Conservation (phyloP, 2,888 invertebrate species). For the Temnothorax rugatulus region DNA sequence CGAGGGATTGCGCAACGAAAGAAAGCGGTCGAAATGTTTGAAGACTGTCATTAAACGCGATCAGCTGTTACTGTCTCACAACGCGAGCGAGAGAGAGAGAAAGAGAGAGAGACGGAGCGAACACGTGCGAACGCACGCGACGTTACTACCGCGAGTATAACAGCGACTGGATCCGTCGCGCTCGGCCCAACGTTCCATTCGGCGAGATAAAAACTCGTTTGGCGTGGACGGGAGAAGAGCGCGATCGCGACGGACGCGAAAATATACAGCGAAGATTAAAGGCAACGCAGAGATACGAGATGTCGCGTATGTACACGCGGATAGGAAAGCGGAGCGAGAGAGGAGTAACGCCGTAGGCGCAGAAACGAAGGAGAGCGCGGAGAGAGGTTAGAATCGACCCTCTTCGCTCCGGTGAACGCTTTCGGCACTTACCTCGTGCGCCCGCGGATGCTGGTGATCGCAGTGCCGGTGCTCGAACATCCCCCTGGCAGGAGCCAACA, state of each 20-base stretch:
- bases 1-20: neutral
- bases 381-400: slow-evolving; percentile 52
- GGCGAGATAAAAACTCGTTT: neutral
- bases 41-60: neutral
- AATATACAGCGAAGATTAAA: neutral
- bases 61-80: neutral
- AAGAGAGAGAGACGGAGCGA: slow-evolving; percentile 59
- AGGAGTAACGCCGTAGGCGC: neutral
- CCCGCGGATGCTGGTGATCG: slow-evolving; percentile 90
- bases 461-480: slow-evolving; percentile 86
- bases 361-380: neutral
- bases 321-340: slow-evolving; percentile 7
- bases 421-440: slow-evolving; percentile 89
- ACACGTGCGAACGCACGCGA: slow-evolving; percentile 69
- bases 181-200: neutral
- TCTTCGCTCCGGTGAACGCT: neutral
- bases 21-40: neutral
- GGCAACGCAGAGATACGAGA: neutral
- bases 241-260: neutral
- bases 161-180: slow-evolving; percentile 22
- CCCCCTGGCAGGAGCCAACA: slow-evolving; percentile 81
- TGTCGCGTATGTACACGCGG: neutral
- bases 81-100: slow-evolving; percentile 53
- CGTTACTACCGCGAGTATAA: neutral
- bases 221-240: neutral